Percentiles rank a stretch among this genome's conserved stretches.
phyloP scores from a whole-genome alignment of 2,888 invertebrate genomes.

The Notocelia uddmanniana region DNA sequence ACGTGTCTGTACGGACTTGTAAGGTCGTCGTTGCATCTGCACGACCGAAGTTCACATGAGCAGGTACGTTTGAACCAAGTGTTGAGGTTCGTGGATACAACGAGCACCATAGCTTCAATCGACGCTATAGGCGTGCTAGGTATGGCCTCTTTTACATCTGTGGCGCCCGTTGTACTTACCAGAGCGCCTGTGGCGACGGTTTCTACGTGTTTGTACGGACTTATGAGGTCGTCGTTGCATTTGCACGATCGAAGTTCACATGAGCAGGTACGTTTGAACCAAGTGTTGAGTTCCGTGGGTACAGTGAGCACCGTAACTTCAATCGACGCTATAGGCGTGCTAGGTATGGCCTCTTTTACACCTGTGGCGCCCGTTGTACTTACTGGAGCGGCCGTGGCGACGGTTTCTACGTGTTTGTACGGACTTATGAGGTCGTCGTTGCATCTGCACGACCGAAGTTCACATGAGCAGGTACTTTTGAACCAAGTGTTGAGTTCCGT shows the following conservation, averaged over 20 bases:
- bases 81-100: slow-evolving; percentile 74
- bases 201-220: slow-evolving; percentile 81
- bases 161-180: slow-evolving; percentile 78
- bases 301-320: slow-evolving; percentile 76
- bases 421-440: slow-evolving; percentile 81
- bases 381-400: slow-evolving; percentile 77
- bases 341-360: slow-evolving; percentile 81
- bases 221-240: slow-evolving; percentile 79
- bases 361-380: slow-evolving; percentile 81
- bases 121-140: slow-evolving; percentile 82
- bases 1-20: slow-evolving; percentile 84
- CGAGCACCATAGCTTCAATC: slow-evolving; percentile 73
- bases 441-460: slow-evolving; percentile 77
- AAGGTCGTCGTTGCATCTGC: slow-evolving; percentile 77
- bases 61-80: slow-evolving; percentile 73
- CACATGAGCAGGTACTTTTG: slow-evolving; percentile 79
- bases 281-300: slow-evolving; percentile 74
- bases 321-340: slow-evolving; percentile 78
- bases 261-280: slow-evolving; percentile 73
- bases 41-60: slow-evolving; percentile 79
- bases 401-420: slow-evolving; percentile 80
- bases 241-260: slow-evolving; percentile 79
- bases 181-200: slow-evolving; percentile 79
- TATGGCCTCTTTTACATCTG: slow-evolving; percentile 80
- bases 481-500: slow-evolving; percentile 70